Conservation (phyloP, 2,113 vertebrate genomes). For the Anguilla japonica region DNA sequence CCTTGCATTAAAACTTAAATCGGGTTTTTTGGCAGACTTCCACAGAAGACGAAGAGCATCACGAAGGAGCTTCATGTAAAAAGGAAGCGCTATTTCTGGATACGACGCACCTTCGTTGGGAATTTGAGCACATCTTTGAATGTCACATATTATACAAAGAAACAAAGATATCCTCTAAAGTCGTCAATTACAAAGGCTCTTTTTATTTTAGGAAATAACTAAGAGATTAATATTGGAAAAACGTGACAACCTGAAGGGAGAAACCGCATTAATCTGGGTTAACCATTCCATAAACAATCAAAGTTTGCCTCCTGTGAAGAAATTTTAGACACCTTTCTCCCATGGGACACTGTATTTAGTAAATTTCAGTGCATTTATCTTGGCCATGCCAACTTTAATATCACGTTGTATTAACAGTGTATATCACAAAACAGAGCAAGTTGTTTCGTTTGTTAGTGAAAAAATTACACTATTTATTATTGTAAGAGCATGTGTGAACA, state of each 20-base stretch:
- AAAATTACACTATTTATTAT: neutral
- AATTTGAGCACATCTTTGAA: constrained; percentile 9
- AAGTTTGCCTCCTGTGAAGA: neutral
- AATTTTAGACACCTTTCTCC: neutral
- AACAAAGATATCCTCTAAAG: neutral
- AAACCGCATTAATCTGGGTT: neutral
- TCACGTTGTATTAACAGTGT: neutral
- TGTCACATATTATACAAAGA: constrained; percentile 22
- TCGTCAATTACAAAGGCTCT: constrained; percentile 13
- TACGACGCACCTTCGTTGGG: constrained; percentile 8
- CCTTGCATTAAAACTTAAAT: neutral
- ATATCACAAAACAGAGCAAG: neutral
- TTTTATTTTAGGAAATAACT: neutral
- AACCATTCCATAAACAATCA: neutral
- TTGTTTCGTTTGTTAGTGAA: neutral
- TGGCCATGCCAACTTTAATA: neutral
- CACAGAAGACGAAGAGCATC: too few relatives aligned
- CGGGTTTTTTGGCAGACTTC: neutral
- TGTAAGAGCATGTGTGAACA: neutral
- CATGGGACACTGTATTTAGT: neutral
- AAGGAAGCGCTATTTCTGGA: neutral
- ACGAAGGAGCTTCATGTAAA: neutral
- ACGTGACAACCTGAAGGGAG: neutral
- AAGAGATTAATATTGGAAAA: neutral
- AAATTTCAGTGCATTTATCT: neutral